Conservation (phyloP, 1,140 invertebrate species). For the Amyelois transitella region DNA sequence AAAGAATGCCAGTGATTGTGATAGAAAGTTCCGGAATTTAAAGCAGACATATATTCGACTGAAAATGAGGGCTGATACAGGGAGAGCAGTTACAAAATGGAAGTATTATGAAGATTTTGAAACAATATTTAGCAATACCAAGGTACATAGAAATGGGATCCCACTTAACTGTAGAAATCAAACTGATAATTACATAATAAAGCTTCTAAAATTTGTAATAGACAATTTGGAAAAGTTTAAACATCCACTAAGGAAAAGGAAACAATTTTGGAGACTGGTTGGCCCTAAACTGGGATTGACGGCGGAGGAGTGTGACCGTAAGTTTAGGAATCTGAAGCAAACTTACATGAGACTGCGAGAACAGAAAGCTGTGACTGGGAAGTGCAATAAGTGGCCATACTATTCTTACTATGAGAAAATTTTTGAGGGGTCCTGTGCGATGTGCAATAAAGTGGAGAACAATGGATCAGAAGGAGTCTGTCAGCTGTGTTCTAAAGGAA, state of each 20-base stretch:
- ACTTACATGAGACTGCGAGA: constrained; percentile 56
- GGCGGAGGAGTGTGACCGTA: constrained; percentile 58
- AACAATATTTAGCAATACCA: constrained; percentile 37
- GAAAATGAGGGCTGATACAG: constrained; percentile 40
- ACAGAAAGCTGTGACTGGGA: constrained; percentile 40
- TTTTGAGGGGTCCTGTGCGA: constrained; percentile 35
- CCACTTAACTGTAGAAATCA: constrained; percentile 19
- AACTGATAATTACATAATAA: constrained; percentile 47
- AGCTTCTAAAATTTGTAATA: constrained; percentile 47
- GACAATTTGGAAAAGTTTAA: constrained; percentile 58
- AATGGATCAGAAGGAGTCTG: constrained; percentile 4
- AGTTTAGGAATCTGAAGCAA: constrained; percentile 64
- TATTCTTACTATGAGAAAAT: constrained; percentile 61
- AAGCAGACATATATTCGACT: constrained; percentile 62
- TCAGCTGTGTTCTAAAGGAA: background rate
- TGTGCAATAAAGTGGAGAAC: constrained; percentile 17
- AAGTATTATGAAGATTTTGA: constrained; percentile 61
- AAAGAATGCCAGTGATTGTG: constrained; percentile 44
- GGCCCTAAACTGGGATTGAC: constrained; percentile 41
- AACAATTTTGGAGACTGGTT: constrained; percentile 46
- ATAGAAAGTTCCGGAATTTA: constrained; percentile 63
- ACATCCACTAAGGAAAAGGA: constrained; percentile 50
- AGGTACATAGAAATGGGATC: background rate
- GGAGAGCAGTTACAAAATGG: constrained; percentile 53
- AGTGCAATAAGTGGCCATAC: constrained; percentile 53